A percentile compares a stretch with the other conserved stretches of the same genome.
Evolutionary conservation across 2,888 invertebrate genomes (phyloP).

Genomic region (Coecobrya sp.): DNA sequence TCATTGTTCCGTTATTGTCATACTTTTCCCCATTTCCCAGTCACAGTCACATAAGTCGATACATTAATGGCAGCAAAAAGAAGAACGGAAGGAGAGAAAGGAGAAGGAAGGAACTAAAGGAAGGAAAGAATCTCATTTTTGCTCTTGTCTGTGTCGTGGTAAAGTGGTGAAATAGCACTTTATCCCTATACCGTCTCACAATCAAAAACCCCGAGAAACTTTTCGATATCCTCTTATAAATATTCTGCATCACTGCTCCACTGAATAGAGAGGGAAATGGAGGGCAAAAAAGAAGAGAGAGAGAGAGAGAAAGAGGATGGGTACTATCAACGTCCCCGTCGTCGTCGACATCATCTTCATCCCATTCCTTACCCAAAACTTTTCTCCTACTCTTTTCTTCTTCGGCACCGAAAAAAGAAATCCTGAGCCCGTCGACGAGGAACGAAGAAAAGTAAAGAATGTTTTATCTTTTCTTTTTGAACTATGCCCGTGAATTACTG

Average conservation of each 20-base stretch:
- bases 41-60: constrained; percentile 41
- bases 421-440: background rate
- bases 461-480: constrained; percentile 6
- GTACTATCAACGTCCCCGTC: background rate
- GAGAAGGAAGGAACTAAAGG: background rate
- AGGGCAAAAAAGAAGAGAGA: background rate
- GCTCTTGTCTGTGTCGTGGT: background rate
- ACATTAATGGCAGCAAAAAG: constrained; percentile 21
- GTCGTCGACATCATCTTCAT: background rate
- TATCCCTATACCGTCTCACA: background rate
- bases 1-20: constrained; percentile 16
- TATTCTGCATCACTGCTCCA: constrained; percentile 47
- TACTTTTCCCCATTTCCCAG: constrained; percentile 23
- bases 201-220: background rate
- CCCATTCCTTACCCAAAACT: background rate
- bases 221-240: constrained; percentile 52
- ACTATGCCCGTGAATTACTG: constrained; percentile 37
- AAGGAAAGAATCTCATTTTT: constrained; percentile 9
- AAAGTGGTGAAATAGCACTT: constrained; percentile 44
- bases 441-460: constrained; percentile 23
- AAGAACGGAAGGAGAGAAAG: background rate
- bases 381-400: background rate
- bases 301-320: background rate
- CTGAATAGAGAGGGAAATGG: constrained; percentile 27
- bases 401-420: background rate